Base-by-base conservation (phyloP, 2,888 invertebrate species). In the Aphodius sticticus region DNA sequence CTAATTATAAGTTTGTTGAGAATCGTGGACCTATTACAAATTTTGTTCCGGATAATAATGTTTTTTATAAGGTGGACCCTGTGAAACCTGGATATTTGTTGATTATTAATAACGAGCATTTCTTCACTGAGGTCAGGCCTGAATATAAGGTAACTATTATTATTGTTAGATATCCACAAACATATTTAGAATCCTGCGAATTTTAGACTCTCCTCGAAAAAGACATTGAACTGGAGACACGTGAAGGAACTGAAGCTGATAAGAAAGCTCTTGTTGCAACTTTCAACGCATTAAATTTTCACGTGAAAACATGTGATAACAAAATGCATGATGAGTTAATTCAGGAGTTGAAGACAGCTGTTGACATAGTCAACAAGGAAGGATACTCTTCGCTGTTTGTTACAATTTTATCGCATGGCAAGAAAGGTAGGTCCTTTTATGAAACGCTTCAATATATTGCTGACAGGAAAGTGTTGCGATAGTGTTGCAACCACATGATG, bases 331-430 rank as follows among this genome's bases (percentile, higher is more conserved):
- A 77, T 3, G 82, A 86, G 15, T 86, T 90, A 69, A 76, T 86
- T 6, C 6, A 83, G 5, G 81, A 70, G 37, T 86, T 89, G 69
- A 82, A 83, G 81, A 79, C 85, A 16, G 81, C 81, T 14, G 84
- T 88, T n/a, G 77, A 86, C 6, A 80, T 82, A 4, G 84, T 89
- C 76, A 84, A 83, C 38, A 78, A 83, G 12, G 84, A 87, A 15
- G 12, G 37, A 83, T 35, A 85, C 76, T 89, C 89, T 6, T 89
- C 90, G 82, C 84, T 91, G 38, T 87, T 90, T 79, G 82, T 91
- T 26, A 90, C 89, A 77, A 88, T 90, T 82, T 85, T 91, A 81
- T 89, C 90, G 1, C 91, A 91, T 83, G 91, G 91, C 4, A 84
- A 85, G 69, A 83, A 86, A 84, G 88, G 89, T 89, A 84, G 78